Evolutionary conservation across 2,888 invertebrate species (phyloP).

Genomic region (Pterobdella sp.): DNA sequence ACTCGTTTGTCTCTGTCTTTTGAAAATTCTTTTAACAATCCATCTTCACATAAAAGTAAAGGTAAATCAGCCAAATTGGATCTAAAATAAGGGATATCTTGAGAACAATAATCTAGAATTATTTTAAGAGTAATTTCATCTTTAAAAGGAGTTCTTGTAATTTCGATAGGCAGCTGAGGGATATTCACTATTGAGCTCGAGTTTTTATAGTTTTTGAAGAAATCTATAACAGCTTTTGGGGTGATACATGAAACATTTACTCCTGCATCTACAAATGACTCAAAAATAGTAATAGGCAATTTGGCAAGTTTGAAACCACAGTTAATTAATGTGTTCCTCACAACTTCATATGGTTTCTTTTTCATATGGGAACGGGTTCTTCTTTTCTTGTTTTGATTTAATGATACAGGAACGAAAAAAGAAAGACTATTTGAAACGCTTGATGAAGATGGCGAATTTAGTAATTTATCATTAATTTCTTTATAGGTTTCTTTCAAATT

Average conservation of each 20-base stretch:
- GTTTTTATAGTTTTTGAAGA: constrained; percentile 34
- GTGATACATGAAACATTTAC: constrained; percentile 36
- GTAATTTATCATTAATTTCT: constrained; percentile 30
- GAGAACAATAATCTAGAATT: constrained; percentile 36
- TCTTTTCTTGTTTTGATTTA: constrained; percentile 8
- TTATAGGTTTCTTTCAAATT: constrained; percentile 35
- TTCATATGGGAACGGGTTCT: constrained; percentile 29
- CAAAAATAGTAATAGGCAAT: constrained; percentile 36
- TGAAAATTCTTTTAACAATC: constrained; percentile 36
- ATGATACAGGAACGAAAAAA: constrained; percentile 10
- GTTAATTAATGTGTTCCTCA: constrained; percentile 34
- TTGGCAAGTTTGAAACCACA: constrained; percentile 38
- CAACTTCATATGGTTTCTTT: constrained; percentile 30
- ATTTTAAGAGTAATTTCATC: constrained; percentile 33
- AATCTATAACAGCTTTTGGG: constrained; percentile 35
- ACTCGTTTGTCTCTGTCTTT: constrained; percentile 31
- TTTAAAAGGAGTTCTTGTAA: constrained; percentile 34
- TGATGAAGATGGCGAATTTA: neutral
- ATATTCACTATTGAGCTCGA: constrained; percentile 29
- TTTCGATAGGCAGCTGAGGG: constrained; percentile 33
- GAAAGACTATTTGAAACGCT: neutral
- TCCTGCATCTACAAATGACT: constrained; percentile 34
- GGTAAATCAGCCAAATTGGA: constrained; percentile 36
- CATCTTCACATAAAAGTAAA: constrained; percentile 38
- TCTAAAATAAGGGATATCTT: constrained; percentile 35